These are phyloP conservation scores for Danionella cerebrum DNA, from an alignment of 2,113 vertebrate species.

Conservation along the genomic window DNA sequence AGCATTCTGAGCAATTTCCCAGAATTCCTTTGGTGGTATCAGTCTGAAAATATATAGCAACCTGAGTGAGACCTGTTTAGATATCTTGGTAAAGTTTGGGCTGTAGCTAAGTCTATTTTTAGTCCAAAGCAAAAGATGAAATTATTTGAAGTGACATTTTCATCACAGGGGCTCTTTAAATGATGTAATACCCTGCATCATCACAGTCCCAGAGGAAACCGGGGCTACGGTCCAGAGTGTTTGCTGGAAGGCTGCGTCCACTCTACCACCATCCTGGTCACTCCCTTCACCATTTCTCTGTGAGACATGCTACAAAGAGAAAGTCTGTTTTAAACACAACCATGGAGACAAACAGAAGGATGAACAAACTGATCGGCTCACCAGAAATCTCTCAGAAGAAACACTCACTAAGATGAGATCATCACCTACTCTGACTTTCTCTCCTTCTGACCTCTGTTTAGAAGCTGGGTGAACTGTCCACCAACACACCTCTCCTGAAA, in stretches of 20 bases:
- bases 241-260: constrained; percentile 89
- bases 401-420: constrained; percentile 91
- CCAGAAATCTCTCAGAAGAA: constrained; percentile 90
- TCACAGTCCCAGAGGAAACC: constrained; percentile 82
- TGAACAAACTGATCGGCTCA: constrained; percentile 53
- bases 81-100: too few species aligned
- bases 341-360: neutral
- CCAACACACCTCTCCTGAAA: constrained; percentile 73
- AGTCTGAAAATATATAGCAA: too few species aligned
- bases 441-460: constrained; percentile 83
- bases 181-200: constrained; percentile 72
- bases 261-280: constrained; percentile 57
- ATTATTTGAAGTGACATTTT: too few species aligned
- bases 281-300: constrained; percentile 59
- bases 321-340: neutral
- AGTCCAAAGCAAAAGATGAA: too few species aligned
- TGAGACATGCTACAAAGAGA: constrained; percentile 75
- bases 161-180: too few species aligned
- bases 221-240: constrained; percentile 91
- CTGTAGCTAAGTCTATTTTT: too few species aligned
- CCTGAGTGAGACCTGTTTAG: too few species aligned
- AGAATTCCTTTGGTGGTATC: too few species aligned
- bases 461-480: constrained; percentile 67
- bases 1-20: too few species aligned
- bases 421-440: constrained; percentile 90